Base-by-base conservation (phyloP, 2,888 invertebrate species). In the Drosophila koepferae region DNA sequence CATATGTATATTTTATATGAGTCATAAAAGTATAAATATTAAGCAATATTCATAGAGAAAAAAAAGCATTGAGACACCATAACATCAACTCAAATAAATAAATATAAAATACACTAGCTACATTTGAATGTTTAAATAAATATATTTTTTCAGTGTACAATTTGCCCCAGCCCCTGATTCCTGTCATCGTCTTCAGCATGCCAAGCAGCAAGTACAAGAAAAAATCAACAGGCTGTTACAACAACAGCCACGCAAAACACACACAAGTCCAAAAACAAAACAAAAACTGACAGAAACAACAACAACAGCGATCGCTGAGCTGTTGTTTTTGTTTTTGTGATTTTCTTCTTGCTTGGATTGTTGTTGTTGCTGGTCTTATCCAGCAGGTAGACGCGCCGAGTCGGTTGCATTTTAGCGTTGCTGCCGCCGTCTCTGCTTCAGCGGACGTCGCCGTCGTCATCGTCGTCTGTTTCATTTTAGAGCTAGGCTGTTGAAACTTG, bases 401-500 rank as follows among this genome's bases (percentile, higher is more conserved):
- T 67, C 59, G 68, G 60, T 70, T 81, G 79, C 79, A 79, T 73
- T 80, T 60, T 48, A 76, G 63, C 59, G 58, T 64, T 31, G 61
- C 44, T 54, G 56, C 43, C 55, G 68, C 56, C 40, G 69, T 34
- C 73, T 44, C 76, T 40, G 59, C 46, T 48, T 43, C 63, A 43
- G 79, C 54, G 44, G n/a, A 12, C 60, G 53, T 36, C 28, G 62
- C 14, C 44, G 31, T 53, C 43, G 59, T 9, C 60, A 23, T 38
- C 60, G 31, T 6, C 63, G 63, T 31, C 54, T 55, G 61, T 59
- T 80, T 71, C 76, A 56, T 71, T 75, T 58, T 61, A 41, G 59
- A 74, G 80, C 72, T 67, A 49, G 80, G 77, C 80, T 72, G 67
- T 68, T 80, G 77, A 76, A 72, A 76, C 80, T 86, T 77, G 81